Conservation (phyloP, 2,888 invertebrate genomes). For the Cryptophagus acutangulus region DNA sequence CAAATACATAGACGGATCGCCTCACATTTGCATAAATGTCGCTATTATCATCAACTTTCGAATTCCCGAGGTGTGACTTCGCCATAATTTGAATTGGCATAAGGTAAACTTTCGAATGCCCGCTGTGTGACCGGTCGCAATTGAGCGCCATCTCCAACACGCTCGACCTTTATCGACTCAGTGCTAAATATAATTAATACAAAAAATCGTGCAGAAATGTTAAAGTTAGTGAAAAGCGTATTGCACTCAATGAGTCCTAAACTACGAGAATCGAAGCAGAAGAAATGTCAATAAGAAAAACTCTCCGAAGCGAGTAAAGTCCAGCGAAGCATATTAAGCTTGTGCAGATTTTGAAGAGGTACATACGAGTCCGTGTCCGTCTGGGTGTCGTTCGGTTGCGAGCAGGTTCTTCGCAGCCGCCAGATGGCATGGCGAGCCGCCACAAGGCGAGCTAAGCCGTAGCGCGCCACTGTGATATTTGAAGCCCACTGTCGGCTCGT, state of each 20-base stretch:
- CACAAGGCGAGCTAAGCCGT: conserved; percentile 66
- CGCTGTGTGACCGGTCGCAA: too few relatives aligned
- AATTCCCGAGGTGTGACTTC: too few relatives aligned
- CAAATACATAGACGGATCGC: too few relatives aligned
- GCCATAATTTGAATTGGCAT: too few relatives aligned
- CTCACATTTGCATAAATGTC: too few relatives aligned
- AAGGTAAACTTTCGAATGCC: too few relatives aligned
- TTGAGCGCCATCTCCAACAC: too few relatives aligned
- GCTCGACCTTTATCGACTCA: too few relatives aligned
- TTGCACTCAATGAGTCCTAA: not conserved
- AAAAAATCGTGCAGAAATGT: too few relatives aligned
- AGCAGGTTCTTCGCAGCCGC: conserved; percentile 55
- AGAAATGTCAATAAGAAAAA: not conserved
- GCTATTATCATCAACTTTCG: too few relatives aligned
- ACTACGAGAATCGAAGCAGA: too few relatives aligned
- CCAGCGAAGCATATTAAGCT: conserved; percentile 8
- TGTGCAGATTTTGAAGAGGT: conserved; percentile 20
- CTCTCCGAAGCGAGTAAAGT: conserved; percentile 2
- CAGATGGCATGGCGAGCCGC: conserved; percentile 68
- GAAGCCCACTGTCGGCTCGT: conserved; percentile 35
- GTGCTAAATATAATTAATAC: too few relatives aligned
- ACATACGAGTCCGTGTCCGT: conserved; percentile 48
- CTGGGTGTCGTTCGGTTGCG: conserved; percentile 40
- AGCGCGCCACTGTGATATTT: conserved; percentile 57
- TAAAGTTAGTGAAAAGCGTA: not conserved